Percentiles rank a stretch among this genome's conserved stretches.
Evolutionary conservation across 64 coral and sea anemone species (phyloP).

Genomic region (Actinia equina): DNA sequence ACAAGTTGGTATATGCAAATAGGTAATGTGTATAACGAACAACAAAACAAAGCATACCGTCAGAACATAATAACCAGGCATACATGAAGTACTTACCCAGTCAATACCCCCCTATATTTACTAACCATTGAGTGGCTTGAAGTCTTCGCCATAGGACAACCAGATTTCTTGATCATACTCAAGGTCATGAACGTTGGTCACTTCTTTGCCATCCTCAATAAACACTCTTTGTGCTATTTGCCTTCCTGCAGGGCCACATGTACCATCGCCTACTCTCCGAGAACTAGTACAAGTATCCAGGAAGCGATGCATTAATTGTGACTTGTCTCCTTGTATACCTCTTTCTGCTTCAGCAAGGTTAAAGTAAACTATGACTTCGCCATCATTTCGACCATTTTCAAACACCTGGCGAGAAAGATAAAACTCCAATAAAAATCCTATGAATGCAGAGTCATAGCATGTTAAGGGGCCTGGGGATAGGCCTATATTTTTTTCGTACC

Average conservation of each 20-base stretch:
- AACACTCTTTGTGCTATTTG: constrained; percentile 78
- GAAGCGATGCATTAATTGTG: constrained; percentile 72
- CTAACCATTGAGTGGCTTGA: constrained; percentile 73
- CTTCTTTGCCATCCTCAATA: constrained; percentile 68
- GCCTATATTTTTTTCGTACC: too few species aligned
- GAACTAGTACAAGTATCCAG: constrained; percentile 79
- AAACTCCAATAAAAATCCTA: background rate
- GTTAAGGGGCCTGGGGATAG: too few species aligned
- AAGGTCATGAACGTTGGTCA: constrained; percentile 67
- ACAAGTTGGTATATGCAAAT: too few species aligned
- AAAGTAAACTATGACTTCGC: constrained; percentile 72
- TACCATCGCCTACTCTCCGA: constrained; percentile 41
- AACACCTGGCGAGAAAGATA: constrained; percentile 54
- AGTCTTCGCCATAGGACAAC: constrained; percentile 95
- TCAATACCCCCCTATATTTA: background rate
- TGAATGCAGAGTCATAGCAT: too few species aligned
- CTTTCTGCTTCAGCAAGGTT: constrained; percentile 90
- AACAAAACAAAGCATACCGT: too few species aligned
- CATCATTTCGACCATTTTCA: constrained; percentile 85
- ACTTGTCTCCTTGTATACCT: constrained; percentile 60
- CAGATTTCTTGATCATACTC: constrained; percentile 90
- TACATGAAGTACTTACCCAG: too few species aligned
- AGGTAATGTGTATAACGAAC: too few species aligned
- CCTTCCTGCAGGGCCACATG: constrained; percentile 73
- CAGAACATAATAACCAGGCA: too few species aligned